Percentiles rank a stretch among this genome's conserved stretches.
Conservation (phyloP, 2,113 vertebrate genomes). For the Uria aalge region DNA sequence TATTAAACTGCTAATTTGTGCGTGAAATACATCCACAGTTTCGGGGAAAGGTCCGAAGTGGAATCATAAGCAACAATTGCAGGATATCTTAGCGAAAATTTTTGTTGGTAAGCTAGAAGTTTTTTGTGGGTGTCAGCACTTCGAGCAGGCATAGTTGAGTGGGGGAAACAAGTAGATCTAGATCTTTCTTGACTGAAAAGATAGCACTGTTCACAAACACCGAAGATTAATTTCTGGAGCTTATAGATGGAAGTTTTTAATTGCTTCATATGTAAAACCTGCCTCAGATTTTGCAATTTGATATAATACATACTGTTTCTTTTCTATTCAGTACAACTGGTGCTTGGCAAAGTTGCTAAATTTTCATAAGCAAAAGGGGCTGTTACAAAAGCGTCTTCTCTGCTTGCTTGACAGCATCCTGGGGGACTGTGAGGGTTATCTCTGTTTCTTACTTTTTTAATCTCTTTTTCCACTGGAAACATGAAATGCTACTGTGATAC, state of each 20-base stretch:
- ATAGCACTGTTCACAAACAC: neutral
- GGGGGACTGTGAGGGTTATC: neutral
- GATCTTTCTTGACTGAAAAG: neutral
- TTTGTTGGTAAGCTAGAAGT: neutral
- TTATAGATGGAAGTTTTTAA: neutral
- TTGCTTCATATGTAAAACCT: neutral
- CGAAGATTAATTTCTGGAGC: neutral
- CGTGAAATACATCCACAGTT: neutral
- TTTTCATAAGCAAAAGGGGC: neutral
- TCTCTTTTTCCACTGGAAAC: neutral
- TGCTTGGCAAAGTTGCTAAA: neutral
- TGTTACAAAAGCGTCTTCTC: neutral
- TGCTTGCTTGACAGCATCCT: neutral
- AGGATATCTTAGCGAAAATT: neutral
- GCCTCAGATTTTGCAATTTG: neutral
- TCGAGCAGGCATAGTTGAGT: neutral
- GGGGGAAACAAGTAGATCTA: neutral
- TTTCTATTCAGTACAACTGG: neutral
- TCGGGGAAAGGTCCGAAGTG: neutral
- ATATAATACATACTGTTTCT: rapidly evolving
- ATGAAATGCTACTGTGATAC: neutral
- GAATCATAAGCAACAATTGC: neutral
- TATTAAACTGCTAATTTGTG: neutral
- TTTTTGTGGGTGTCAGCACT: neutral
- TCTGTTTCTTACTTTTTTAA: neutral